These are phyloP conservation scores for Prorops nasuta DNA, from an alignment of 1,140 invertebrate genomes.

Conservation along the genomic window DNA sequence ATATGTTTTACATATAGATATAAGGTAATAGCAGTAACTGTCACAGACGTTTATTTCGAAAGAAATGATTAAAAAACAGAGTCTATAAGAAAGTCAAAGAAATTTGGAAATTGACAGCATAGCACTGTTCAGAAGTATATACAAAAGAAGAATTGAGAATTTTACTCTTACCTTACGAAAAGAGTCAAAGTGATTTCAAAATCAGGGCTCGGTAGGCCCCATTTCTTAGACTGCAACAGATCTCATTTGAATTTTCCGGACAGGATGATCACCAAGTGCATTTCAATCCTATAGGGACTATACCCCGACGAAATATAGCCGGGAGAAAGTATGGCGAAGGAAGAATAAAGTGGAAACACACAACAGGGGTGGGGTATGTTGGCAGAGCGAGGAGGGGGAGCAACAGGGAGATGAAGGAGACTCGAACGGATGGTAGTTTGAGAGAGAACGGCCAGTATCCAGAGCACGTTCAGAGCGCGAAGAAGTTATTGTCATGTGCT, in stretches of 20 bases:
- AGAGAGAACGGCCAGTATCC: conserved; percentile 36
- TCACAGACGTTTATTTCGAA: no score
- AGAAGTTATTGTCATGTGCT: conserved; percentile 46
- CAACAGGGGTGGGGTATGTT: conserved; percentile 4
- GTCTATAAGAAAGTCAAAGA: no score
- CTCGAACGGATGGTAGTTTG: conserved; percentile 22
- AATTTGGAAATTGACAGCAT: no score
- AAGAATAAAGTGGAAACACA: conserved; percentile 11
- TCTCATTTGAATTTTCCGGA: conserved; percentile 46
- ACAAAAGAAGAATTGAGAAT: no score
- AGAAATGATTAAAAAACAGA: no score
- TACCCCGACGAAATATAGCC: conserved; percentile 41
- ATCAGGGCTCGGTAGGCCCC: no score
- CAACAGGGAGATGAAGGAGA: conserved; percentile 11
- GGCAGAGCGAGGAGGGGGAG: conserved; percentile 15
- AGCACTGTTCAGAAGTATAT: no score
- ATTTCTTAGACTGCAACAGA: no score
- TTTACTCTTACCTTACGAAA: no score
- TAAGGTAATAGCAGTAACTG: no score
- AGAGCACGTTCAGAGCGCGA: conserved; percentile 43
- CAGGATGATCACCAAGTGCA: conserved; percentile 47
- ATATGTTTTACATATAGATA: no score
- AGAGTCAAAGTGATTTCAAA: conserved; percentile 26
- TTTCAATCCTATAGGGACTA: conserved; percentile 44
- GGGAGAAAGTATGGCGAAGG: neutral